Evolutionary conservation across 2,113 vertebrate species (phyloP), one percentile per base, ranked within the genome.

Genomic region (Narcine bancroftii): DNA sequence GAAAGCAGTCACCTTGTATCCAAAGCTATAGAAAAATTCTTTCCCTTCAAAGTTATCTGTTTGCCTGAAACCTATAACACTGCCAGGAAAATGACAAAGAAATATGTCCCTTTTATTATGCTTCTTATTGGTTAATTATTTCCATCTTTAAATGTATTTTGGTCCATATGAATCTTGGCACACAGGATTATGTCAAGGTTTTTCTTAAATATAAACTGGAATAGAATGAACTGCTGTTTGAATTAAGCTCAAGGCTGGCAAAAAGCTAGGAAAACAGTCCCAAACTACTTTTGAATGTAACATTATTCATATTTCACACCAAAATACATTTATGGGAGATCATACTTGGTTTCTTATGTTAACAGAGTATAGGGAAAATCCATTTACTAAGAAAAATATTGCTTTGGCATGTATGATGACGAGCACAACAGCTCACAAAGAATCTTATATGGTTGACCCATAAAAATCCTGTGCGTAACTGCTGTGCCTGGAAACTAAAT

Each of bases 401-500:
- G 39, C 11, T 91, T 91, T 91, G 89, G 21, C 11, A 47, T 36
- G 47, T 45, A 91, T 33, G 7, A 45, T 69, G 11, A 45, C 60
- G 63, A 45, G 39, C n/a, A 29, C 36, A 66, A 69, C 26, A 36
- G 24, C 47, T 89, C 26, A 91, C 42, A 91, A 91, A 91, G 63
- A 91, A 91, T 69, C 89, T 71, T 91, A 69, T 47, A 91, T 91
- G 63, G 89, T 91, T 29, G 29, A 65, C 89, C 69, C 89, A 69
- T 91, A 91, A 45, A 91, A 91, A 45, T 91, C 39, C 63, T 47
- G 24, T 33, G 39, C 89, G 29, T 10, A 69, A n/a, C 24, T 69
- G 63, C 65, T 91, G 63, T 91, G 89, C 69, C 89, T 91, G 89
- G 89, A 91, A 91, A 91, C 65, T 91, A 91, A 39, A 69, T 91